A percentile compares a stretch with the other conserved stretches of the same genome.
phyloP scores from a whole-genome alignment of 2,113 vertebrate species.

The Rutilus rutilus region DNA sequence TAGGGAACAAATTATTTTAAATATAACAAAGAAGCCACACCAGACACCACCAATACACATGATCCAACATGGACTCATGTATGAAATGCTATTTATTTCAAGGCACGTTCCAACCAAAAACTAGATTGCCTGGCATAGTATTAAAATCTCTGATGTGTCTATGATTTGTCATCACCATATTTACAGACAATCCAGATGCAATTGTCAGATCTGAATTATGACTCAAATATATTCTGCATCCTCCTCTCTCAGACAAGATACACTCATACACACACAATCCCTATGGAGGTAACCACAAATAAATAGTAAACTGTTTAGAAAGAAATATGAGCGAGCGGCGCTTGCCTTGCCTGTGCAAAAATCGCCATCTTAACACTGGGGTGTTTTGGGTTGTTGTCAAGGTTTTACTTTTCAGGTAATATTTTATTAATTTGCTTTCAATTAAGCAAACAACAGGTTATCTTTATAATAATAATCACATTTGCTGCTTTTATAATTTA shows the following conservation, averaged over 20 bases:
- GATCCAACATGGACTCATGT: background rate
- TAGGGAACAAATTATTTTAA: background rate
- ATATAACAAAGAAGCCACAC: background rate
- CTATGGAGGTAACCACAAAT: background rate
- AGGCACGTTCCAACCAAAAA: background rate
- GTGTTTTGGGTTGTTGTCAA: background rate
- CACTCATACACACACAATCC: background rate
- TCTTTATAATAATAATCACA: background rate
- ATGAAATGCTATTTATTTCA: background rate
- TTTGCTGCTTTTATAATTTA: background rate
- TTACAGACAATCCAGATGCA: background rate
- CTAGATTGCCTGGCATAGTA: background rate
- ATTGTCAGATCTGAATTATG: background rate
- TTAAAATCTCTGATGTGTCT: background rate
- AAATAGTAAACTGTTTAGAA: background rate
- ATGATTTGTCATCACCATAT: conserved; percentile 1
- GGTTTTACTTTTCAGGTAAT: background rate
- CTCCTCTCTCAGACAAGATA: background rate
- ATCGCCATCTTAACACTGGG: background rate
- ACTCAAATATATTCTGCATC: background rate
- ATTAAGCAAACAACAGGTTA: background rate
- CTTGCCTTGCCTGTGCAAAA: background rate
- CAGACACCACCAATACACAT: background rate
- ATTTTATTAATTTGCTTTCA: background rate
- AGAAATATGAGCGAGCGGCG: background rate